Evolutionary conservation across 2,113 vertebrate genomes (phyloP), one percentile per base, ranked within the genome.

Genomic region (Silurus meridionalis): DNA sequence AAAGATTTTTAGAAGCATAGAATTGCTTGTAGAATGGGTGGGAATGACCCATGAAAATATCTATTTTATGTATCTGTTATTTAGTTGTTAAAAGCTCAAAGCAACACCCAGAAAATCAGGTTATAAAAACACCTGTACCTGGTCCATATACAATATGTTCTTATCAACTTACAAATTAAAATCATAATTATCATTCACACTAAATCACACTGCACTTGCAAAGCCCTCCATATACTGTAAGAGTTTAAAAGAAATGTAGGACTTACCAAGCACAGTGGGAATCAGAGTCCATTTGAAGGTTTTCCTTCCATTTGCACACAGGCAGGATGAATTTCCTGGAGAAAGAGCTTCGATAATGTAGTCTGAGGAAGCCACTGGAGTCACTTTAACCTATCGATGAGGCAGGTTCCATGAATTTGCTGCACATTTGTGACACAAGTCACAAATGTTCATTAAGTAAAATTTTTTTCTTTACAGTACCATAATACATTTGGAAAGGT

Each of bases 231-330:
- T 37, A 2, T 37, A 37, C 37, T 37, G 37, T 37, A 37, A 37
- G 37, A 37, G 15, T 75, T 1, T 52, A 37, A 37, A 53, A 21
- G 15, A 60, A 2, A 11, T 72, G 28, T 4, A 48, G 7, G n/a
- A 37, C 92, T 95, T 86, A 97, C 96, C 96, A 67, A 97, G 88
- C 19, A 80, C 74, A 63, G 87, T 90, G 78, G 95, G 90, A 69
- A 67, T 89, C 80, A 96, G 8, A 28, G 77, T 79, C 77, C 77
- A 79, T 58, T 58, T 79, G 23, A 79, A 79, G 14, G 77, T 79
- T 25, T 79, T 79, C 58, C 77, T 58, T 7, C 77, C 77, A 37
- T 79, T 79, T 79, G 7, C 53, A 37, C 77, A 79, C n/a, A 79
- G 25, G n/a, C 77, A 79, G 13, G 77, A 79, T 79, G 77, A 19